phyloP scores from a whole-genome alignment of 2,113 vertebrate genomes.

The Aramus guarauna region DNA sequence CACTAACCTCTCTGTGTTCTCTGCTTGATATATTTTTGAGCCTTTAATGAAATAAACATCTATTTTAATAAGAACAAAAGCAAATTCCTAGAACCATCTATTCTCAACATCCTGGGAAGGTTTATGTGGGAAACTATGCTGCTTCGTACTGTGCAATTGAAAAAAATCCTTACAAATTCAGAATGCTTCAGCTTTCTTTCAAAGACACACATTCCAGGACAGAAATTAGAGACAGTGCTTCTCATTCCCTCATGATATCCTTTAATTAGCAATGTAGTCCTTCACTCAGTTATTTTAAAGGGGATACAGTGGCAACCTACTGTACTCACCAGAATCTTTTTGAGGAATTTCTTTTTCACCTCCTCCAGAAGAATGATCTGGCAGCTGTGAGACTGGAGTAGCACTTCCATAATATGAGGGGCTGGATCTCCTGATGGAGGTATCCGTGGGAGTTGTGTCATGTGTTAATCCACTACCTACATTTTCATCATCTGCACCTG shows the following conservation, averaged over 20 bases:
- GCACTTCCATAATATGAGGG: neutral
- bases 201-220: neutral
- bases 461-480: conserved; percentile 60
- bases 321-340: conserved; percentile 52
- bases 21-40: neutral
- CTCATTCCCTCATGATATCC: neutral
- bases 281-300: neutral
- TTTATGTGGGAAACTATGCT: neutral
- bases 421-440: conserved; percentile 47
- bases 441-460: conserved; percentile 54
- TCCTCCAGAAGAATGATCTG: neutral
- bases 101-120: neutral
- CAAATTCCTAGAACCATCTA: neutral
- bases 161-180: neutral
- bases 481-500: conserved; percentile 43
- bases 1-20: neutral
- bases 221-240: neutral
- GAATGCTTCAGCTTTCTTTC: neutral
- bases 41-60: neutral
- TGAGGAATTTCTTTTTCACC: neutral
- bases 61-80: neutral
- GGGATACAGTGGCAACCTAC: neutral
- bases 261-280: neutral
- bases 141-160: neutral
- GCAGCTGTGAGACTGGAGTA: neutral